Percentiles rank a stretch among this genome's conserved stretches.
These are phyloP conservation scores for Nothoprocta pentlandii DNA, from an alignment of 2,113 vertebrate species.

Conservation along the genomic window DNA sequence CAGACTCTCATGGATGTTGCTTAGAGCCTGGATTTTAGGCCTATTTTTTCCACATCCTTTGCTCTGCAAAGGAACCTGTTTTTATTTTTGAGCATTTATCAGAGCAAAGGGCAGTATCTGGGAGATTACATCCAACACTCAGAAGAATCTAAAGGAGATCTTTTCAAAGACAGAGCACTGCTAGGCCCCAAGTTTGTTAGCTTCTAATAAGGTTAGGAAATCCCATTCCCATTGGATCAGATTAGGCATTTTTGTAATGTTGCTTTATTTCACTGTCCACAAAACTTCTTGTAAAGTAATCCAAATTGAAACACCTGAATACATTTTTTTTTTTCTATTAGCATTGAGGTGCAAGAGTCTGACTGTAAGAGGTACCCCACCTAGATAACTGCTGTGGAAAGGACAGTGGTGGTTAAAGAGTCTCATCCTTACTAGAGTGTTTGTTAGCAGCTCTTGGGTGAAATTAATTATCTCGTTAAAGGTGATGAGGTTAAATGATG, in stretches of 20 bases:
- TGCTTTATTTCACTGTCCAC: not conserved
- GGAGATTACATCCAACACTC: not conserved
- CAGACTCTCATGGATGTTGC: not conserved
- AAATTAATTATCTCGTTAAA: not conserved
- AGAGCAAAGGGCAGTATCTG: not conserved
- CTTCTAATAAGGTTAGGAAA: not conserved
- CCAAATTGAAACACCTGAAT: not conserved
- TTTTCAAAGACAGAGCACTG: not conserved
- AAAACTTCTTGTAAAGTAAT: not conserved
- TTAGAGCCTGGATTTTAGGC: not conserved
- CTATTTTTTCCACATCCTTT: not conserved
- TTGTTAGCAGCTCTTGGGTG: not conserved
- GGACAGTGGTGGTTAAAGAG: not conserved
- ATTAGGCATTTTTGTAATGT: not conserved
- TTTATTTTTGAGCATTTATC: not conserved
- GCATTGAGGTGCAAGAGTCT: not conserved
- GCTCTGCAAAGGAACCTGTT: constrained; percentile 8
- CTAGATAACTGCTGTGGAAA: not conserved
- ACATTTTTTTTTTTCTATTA: not conserved
- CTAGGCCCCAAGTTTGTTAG: not conserved
- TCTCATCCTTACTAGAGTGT: not conserved
- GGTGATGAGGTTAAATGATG: not conserved
- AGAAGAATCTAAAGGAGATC: not conserved
- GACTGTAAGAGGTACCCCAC: not conserved
- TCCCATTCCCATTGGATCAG: not conserved